A percentile compares a stretch with the other conserved stretches of the same genome.
Evolutionary conservation across 2,888 invertebrate species (phyloP).

Genomic region (Pardosa pseudoannulata): DNA sequence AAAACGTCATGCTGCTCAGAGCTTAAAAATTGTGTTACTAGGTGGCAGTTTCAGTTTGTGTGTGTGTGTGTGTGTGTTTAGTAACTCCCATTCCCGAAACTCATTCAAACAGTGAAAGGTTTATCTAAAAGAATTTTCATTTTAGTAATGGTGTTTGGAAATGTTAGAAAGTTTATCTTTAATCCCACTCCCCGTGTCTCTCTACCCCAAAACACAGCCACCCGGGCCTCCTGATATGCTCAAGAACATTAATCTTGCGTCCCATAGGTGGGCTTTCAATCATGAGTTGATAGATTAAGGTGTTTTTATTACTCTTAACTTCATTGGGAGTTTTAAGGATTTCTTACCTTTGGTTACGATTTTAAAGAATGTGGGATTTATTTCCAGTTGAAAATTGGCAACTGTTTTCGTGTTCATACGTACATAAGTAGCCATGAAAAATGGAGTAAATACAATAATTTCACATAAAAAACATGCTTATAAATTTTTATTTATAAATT

Average conservation of each 20-base stretch:
- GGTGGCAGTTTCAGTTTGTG: neutral
- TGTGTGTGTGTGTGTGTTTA: neutral
- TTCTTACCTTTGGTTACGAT: no score
- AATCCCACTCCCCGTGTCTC: neutral
- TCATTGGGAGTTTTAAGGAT: no score
- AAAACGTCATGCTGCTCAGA: neutral
- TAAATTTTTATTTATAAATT: no score
- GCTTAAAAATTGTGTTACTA: conserved; percentile 26
- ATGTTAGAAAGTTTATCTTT: conserved; percentile 52
- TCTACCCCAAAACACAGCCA: neutral
- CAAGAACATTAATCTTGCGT: conserved; percentile 32
- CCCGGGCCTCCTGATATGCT: conserved; percentile 24
- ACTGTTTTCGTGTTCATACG: no score
- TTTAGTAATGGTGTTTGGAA: conserved; percentile 60
- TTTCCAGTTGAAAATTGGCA: no score
- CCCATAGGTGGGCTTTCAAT: conserved; percentile 21
- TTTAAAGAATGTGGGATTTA: no score
- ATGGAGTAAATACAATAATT: no score
- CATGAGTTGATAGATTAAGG: conserved; percentile 14
- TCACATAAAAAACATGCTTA: no score
- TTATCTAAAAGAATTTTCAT: conserved; percentile 59
- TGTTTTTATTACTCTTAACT: neutral
- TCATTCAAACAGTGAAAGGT: conserved; percentile 22
- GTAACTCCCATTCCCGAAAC: neutral
- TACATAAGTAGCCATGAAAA: no score